These are phyloP conservation scores for Cydia fagiglandana DNA, from an alignment of 1,140 invertebrate genomes.

Conservation along the genomic window DNA sequence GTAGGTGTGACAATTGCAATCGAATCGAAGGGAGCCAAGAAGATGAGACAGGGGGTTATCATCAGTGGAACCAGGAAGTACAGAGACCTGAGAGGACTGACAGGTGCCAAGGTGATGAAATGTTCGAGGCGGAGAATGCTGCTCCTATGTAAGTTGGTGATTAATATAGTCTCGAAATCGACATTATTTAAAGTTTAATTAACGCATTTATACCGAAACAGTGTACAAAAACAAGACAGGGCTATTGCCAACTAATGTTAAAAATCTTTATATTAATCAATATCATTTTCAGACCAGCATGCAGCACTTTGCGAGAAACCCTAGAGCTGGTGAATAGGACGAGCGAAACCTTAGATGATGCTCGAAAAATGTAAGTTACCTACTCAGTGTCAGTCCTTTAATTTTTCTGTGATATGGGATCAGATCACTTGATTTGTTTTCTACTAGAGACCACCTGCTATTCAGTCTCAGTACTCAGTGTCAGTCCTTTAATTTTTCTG, in stretches of 20 bases:
- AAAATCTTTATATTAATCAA: background rate
- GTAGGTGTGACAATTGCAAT: background rate
- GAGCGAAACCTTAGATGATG: background rate
- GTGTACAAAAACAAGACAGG: too few species aligned
- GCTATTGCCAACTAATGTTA: background rate
- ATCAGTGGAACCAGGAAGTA: background rate
- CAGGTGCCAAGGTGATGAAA: background rate
- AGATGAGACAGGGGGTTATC: background rate
- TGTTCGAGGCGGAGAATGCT: background rate
- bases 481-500: too few species aligned
- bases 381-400: too few species aligned
- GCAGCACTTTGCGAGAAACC: background rate
- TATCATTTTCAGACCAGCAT: background rate
- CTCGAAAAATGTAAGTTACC: background rate
- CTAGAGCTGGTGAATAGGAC: background rate
- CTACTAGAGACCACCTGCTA: too few species aligned
- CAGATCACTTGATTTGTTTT: too few species aligned
- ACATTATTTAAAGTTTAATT: too few species aligned
- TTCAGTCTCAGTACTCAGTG: too few species aligned
- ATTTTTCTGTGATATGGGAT: too few species aligned
- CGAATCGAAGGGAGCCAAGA: background rate
- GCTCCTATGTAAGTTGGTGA: background rate
- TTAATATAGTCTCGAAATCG: too few species aligned
- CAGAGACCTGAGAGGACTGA: background rate
- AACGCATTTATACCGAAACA: too few species aligned